Percentiles rank a stretch among this genome's conserved stretches.
phyloP scores from a whole-genome alignment of 2,113 vertebrate species.

The Hippocampus barbouri region DNA sequence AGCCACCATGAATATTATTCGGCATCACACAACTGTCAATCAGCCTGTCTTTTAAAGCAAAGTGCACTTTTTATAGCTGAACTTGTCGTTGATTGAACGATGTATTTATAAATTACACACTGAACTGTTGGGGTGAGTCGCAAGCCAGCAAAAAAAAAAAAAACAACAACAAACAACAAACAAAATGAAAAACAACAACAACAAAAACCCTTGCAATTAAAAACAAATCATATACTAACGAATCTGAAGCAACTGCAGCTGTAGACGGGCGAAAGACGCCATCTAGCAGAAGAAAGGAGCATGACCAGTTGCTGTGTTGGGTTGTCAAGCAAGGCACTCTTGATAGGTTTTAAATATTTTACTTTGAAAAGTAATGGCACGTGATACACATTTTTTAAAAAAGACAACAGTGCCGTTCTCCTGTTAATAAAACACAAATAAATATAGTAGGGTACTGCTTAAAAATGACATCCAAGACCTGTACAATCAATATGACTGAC shows the following conservation, averaged over 20 bases:
- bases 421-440: background rate
- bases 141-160: too few species aligned
- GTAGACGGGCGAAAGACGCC: conserved; percentile 15
- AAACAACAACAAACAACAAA: too few species aligned
- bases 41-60: too few species aligned
- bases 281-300: conserved; percentile 39
- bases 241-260: background rate
- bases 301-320: background rate
- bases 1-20: background rate
- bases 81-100: too few species aligned
- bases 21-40: background rate
- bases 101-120: too few species aligned
- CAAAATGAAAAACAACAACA: too few species aligned
- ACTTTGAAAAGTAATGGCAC: too few species aligned
- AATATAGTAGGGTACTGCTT: background rate
- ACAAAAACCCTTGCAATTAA: too few species aligned
- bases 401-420: background rate
- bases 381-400: background rate
- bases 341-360: background rate
- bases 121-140: too few species aligned
- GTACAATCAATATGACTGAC: conserved; percentile 34
- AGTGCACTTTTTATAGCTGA: background rate
- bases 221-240: too few species aligned
- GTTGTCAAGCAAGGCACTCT: too few species aligned
- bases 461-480: background rate